A percentile compares a stretch with the other conserved stretches of the same genome.
These are phyloP conservation scores for Empis livida DNA, from an alignment of 2,888 invertebrate genomes.

Conservation along the genomic window DNA sequence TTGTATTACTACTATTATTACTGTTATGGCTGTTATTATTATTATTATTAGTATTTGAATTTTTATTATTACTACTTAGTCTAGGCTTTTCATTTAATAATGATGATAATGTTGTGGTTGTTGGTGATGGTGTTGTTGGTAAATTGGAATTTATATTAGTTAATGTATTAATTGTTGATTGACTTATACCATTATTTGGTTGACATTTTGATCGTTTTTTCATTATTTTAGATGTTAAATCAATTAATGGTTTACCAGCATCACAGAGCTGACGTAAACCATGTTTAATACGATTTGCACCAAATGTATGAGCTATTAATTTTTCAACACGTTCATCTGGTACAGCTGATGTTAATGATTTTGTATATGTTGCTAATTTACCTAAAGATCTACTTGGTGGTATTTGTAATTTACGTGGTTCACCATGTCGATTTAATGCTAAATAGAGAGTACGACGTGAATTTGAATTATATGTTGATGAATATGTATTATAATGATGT, in stretches of 20 bases:
- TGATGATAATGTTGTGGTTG: neutral
- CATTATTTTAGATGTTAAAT: conserved; percentile 32
- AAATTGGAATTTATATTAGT: neutral
- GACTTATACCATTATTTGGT: neutral
- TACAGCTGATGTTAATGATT: conserved; percentile 51
- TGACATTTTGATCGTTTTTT: conserved; percentile 36
- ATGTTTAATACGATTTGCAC: conserved; percentile 35
- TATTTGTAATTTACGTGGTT: conserved; percentile 58
- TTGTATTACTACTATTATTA: neutral
- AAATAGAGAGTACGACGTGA: conserved; percentile 58
- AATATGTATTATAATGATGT: conserved; percentile 77
- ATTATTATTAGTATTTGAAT: neutral
- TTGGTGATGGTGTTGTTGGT: neutral
- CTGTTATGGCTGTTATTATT: neutral
- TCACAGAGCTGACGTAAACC: conserved; percentile 38
- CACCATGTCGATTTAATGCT: conserved; percentile 61
- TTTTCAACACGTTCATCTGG: conserved; percentile 39
- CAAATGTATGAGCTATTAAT: conserved; percentile 40
- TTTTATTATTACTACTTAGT: neutral
- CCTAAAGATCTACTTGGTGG: conserved; percentile 54
- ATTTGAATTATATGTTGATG: conserved; percentile 59
- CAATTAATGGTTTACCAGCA: conserved; percentile 34
- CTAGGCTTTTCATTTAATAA: too few species aligned
- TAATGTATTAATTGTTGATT: neutral
- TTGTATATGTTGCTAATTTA: conserved; percentile 59